Evolutionary conservation across 1,140 invertebrate species (phyloP).

Genomic region (Lepidurus arcticus): DNA sequence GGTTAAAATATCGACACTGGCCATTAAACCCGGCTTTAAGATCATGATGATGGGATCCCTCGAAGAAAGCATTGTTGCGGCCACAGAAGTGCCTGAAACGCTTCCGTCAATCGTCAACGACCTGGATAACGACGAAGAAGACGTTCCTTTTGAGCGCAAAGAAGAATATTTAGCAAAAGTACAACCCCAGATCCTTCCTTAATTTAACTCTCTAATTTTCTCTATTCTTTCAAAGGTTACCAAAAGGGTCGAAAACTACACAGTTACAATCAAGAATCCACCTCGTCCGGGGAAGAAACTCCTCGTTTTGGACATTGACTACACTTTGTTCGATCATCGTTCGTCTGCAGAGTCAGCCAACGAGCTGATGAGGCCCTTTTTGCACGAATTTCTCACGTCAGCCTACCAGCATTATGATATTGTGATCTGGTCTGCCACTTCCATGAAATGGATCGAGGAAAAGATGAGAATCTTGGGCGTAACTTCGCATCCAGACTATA

Average conservation of each 20-base stretch:
- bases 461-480: conserved; percentile 94
- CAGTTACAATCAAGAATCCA: conserved; percentile 74
- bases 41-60: conserved; percentile 95
- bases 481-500: conserved; percentile 72
- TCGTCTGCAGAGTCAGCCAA: conserved; percentile 79
- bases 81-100: conserved; percentile 66
- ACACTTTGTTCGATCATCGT: conserved; percentile 92
- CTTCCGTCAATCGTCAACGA: conserved; percentile 81
- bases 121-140: conserved; percentile 69
- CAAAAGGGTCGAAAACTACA: conserved; percentile 69
- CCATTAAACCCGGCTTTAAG: conserved; percentile 80
- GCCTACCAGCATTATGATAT: conserved; percentile 83
- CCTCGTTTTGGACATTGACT: conserved; percentile 93
- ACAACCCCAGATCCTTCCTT: background rate
- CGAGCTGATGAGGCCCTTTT: conserved; percentile 89
- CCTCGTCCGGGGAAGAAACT: conserved; percentile 78
- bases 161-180: conserved; percentile 56
- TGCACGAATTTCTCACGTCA: conserved; percentile 89
- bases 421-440: conserved; percentile 90
- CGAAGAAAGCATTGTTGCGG: conserved; percentile 82
- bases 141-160: conserved; percentile 72
- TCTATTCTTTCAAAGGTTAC: conserved; percentile 62
- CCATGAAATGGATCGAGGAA: conserved; percentile 97
- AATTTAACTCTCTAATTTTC: background rate
- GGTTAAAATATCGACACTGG: conserved; percentile 60